Base-by-base conservation (phyloP, 2,113 vertebrate genomes). In the Lagenorhynchus albirostris region DNA sequence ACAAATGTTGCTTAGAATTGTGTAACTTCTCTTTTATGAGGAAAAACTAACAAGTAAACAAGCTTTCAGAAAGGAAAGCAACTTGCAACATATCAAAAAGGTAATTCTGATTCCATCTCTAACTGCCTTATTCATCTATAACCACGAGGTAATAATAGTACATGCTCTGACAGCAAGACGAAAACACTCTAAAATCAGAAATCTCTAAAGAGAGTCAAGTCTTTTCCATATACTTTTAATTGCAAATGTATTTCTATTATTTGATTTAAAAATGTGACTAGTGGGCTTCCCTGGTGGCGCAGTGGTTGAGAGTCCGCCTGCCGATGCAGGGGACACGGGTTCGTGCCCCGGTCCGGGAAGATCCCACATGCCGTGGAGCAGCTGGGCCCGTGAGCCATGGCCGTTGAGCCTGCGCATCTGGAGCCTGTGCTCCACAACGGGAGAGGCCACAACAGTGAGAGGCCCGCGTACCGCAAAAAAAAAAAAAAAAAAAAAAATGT, bases 11-110 rank as follows among this genome's bases (percentile, higher is more conserved):
- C 8, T 83, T 79, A 82, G 81, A 77, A 93, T 77, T 65, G 21
- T 71, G 21, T 38, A 83, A 87, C 33, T 83, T 93, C 50, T 65
- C 53, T 38, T 91, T 95, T 58, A 84, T 17, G 33, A 71, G 8
- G 60, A 58, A 88, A 94, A 95, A 80, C 79, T 53, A 87, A 44
- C 8, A 79, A 94, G 60, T 26, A 90, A 74, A 31, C 23, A 96
- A 53, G 8, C 4, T 85, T 95, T 74, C 76, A 97, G 31, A 95
- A 94, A 96, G 67, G 8, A 93, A 76, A 93, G 47, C n/a, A 93
- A 89, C 23, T 95, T 86, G 33, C 20, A 96, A 14, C 29, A 71
- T 10, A 55, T 71, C 68, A 68, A 91, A 95, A 94, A 96, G 20
- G 21, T 70, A 77, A 80, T 62, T 58, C 53, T 81, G 38, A 84